These are phyloP conservation scores for Eunapius fragilis DNA, from an alignment of 37 sponge, comb jelly and placozoan species.

Conservation along the genomic window DNA sequence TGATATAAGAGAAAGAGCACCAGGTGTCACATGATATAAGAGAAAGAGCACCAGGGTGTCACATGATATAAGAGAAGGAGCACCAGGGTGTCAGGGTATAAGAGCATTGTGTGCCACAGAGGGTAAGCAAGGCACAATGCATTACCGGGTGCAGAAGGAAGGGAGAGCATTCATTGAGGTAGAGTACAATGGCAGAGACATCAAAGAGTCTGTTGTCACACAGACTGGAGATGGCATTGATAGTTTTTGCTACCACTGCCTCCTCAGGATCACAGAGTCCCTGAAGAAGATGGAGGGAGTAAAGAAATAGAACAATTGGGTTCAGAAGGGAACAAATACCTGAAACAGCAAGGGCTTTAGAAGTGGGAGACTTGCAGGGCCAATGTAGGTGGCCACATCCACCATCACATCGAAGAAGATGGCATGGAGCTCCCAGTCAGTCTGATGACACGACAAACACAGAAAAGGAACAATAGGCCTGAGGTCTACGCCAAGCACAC, in stretches of 20 bases:
- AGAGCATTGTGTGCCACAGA: no score
- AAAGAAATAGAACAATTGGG: not conserved
- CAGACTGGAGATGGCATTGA: slow-evolving; percentile 82
- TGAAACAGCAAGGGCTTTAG: slow-evolving; percentile 84
- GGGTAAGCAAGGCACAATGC: not conserved
- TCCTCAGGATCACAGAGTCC: slow-evolving; percentile 95
- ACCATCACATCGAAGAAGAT: slow-evolving; percentile 96
- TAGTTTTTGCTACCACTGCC: slow-evolving; percentile 80
- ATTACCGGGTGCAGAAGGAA: slow-evolving; percentile 89
- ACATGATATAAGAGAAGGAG: no score
- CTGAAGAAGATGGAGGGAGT: slow-evolving; percentile 17
- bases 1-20: no score
- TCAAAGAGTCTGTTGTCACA: slow-evolving; percentile 74
- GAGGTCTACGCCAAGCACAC: no score
- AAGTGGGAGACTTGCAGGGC: slow-evolving; percentile 84
- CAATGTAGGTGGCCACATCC: slow-evolving; percentile 81
- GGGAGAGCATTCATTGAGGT: slow-evolving; percentile 63
- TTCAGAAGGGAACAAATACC: slow-evolving; percentile 14
- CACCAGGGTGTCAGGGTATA: no score
- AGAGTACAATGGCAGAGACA: slow-evolving; percentile 46
- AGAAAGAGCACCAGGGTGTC: no score
- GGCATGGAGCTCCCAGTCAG: slow-evolving; percentile 90
- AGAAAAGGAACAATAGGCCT: no score
- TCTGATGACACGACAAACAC: no score
- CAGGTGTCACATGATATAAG: no score